Evolutionary conservation across 2,113 vertebrate species (phyloP), one percentile per base, ranked within the genome.

Genomic region (Dicaeum eximium): DNA sequence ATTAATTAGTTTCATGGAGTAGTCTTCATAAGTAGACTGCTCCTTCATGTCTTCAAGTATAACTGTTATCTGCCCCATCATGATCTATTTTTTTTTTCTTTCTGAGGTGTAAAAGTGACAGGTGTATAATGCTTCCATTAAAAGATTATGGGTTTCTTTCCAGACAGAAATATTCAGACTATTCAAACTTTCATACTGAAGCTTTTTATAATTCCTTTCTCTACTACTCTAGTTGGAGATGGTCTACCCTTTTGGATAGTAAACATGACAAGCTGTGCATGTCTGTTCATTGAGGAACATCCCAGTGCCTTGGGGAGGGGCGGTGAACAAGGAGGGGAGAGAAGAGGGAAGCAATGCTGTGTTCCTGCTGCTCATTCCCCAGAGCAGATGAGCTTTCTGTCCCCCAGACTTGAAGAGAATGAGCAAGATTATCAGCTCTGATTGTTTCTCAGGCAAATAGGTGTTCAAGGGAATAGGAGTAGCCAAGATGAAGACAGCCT

Each of bases 261-360:
- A 72, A 56, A 60, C 23, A 10, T 4, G 3, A 35, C 20, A 67
- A 44, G 5, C 5, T 83, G 33, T 65, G 9, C 1, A 0, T 22
- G 11, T 9, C 8, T 64, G 13, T 66, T 58, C 17, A 27, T 15
- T 62, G 61, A 42, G 19, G 10, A 77, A 7, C 51, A 35, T 27
- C 40, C 75, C 44, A 30, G 23, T 47, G 35, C 40, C 31, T 78
- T n/a, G 16, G 28, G 50, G 57, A 37, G 11, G 12, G 2, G 3
- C 24, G 11, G 15, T 71, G 38, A 47, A 6, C 21, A 71, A 77
- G 19, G 40, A 10, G 20, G 19, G 24, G 15, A 47, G 54, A 44
- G 45, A 65, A 44, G 53, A 27, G 5, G 14, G 45, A 16, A 40
- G 17, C 0, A 2, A 2, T 1, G 0, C 21, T 23, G 13, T 35